phyloP scores from a whole-genome alignment of 2,888 invertebrate species.

The Tipula helvola region DNA sequence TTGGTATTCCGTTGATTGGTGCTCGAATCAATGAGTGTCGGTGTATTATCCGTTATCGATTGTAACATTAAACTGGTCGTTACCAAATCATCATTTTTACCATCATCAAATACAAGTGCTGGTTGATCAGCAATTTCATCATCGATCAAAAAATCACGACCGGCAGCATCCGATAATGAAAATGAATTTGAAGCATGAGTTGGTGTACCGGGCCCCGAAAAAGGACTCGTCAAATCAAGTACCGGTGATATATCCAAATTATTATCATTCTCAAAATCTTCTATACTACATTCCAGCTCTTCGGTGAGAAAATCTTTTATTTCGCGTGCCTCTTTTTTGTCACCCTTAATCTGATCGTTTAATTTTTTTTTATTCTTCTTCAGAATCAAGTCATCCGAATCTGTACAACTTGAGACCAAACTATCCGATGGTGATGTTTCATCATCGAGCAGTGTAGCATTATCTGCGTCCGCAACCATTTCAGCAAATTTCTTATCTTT shows the following conservation, averaged over 20 bases:
- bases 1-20: not conserved
- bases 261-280: conserved; percentile 34
- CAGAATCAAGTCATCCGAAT: conserved; percentile 27
- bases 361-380: conserved; percentile 24
- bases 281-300: conserved; percentile 19
- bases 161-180: conserved; percentile 57
- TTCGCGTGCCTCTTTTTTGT: conserved; percentile 21
- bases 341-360: conserved; percentile 18
- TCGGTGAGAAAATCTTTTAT: conserved; percentile 29
- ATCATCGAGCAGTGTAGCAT: conserved; percentile 60
- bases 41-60: conserved; percentile 11
- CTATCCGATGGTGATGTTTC: conserved; percentile 77
- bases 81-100: not conserved
- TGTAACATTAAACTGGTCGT: not conserved
- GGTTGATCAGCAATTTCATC: conserved; percentile 89
- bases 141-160: conserved; percentile 69
- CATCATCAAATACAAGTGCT: conserved; percentile 49
- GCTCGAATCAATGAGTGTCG: not conserved
- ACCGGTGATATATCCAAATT: conserved; percentile 36
- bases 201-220: conserved; percentile 57
- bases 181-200: conserved; percentile 67
- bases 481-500: conserved; percentile 51
- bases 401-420: conserved; percentile 40
- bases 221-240: conserved; percentile 36
- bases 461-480: conserved; percentile 56